phyloP scores from a whole-genome alignment of 2,888 invertebrate species.

The Eilema depressum region DNA sequence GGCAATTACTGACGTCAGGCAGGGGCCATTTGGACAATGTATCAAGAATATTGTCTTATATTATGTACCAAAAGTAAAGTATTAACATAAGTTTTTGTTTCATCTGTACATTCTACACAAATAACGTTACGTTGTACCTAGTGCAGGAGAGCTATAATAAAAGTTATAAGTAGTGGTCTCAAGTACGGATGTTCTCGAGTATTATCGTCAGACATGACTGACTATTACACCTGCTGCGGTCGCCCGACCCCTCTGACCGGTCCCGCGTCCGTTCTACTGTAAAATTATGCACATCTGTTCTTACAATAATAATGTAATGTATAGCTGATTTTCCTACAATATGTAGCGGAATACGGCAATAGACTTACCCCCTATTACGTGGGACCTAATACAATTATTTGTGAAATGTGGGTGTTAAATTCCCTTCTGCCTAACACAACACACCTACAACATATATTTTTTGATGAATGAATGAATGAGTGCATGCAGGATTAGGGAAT shows the following conservation, averaged over 20 bases:
- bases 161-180: conserved; percentile 17
- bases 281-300: conserved; percentile 82
- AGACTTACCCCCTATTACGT: no score
- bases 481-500: not conserved
- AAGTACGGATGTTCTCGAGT: conserved; percentile 34
- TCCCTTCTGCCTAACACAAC: no score
- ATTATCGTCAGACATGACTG: conserved; percentile 42
- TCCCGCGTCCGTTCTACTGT: conserved; percentile 76
- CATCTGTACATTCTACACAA: conserved; percentile 16
- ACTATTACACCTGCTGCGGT: conserved; percentile 77
- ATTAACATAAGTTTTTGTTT: not conserved
- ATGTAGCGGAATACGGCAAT: no score
- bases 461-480: conserved; percentile 1
- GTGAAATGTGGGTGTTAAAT: no score
- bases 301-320: conserved; percentile 52
- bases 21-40: conserved; percentile 75
- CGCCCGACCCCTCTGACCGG: conserved; percentile 74
- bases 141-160: conserved; percentile 10
- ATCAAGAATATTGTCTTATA: conserved; percentile 49
- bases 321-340: conserved; percentile 36
- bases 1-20: conserved; percentile 76
- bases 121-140: not conserved
- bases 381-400: no score
- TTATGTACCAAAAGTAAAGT: conserved; percentile 24
- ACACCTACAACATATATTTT: no score